Base-by-base conservation (phyloP, 2,888 invertebrate genomes). In the Chaetoderma sp. region DNA sequence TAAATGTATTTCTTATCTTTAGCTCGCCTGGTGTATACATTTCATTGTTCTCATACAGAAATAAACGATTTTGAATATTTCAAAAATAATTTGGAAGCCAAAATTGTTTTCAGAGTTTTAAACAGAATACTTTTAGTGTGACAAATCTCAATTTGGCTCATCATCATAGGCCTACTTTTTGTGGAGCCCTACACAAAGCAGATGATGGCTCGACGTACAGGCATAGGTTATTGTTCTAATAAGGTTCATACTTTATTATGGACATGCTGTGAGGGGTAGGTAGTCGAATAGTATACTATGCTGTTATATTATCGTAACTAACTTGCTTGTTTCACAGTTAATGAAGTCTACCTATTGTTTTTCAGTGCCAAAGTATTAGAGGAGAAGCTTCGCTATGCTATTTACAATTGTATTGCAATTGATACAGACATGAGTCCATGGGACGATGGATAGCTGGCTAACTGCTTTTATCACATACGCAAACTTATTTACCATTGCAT, bases 331-430 rank as follows among this genome's bases (percentile, higher is more conserved):
- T 16, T 13, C 16, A 39, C 16, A 10, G 39, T 16, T 13, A 39
- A 39, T 16, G n/a, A n/a, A n/a, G n/a, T n/a, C n/a, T n/a, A n/a
- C n/a, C n/a, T n/a, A n/a, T n/a, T n/a, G 60, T 54, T 45, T 74
- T 76, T 32, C 72, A 86, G 85, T 82, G 82, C 83, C 55, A 82
- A 83, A 65, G 67, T 80, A 25, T 82, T 83, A 6, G 86, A 86
- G 62, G 85, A 86, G 68, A 86, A 85, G 67, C 71, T 86, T 21
- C 76, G 84, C 16, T 86, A 86, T 71, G 86, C 86, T n/a, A 75
- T 81, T 4, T 85, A 85, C 67, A 86, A 86, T 72, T 86, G 86
- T 75, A 77, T 85, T 28, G 85, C 86, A 55, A 86, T 86, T 60
- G 86, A 86, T 65, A 83, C 85, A 4, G 86, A 86, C 67, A 78